Conservation (phyloP, 35 echinoderm and acorn worm species). For the Nesometra sesokonis region DNA sequence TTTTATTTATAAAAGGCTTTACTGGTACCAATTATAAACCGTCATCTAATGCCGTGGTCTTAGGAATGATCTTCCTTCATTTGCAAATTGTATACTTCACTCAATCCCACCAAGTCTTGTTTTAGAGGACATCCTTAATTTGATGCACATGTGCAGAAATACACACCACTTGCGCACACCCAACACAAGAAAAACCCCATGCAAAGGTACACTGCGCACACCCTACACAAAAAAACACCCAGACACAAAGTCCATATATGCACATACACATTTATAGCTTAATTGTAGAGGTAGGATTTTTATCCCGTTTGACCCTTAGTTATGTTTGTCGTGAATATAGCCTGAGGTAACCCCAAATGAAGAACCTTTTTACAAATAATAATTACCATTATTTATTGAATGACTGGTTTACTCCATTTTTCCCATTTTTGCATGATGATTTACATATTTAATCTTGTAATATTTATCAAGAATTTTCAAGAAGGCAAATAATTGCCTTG, state of each 20-base stretch:
- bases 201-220: background rate
- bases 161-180: too few relatives aligned
- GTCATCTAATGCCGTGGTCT: too few relatives aligned
- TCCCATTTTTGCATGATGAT: background rate
- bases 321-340: background rate
- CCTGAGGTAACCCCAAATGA: background rate
- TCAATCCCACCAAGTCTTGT: too few relatives aligned
- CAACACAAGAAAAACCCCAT: background rate
- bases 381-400: too few relatives aligned
- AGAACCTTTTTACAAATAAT: background rate
- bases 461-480: background rate
- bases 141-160: too few relatives aligned
- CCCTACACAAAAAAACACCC: too few relatives aligned
- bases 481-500: background rate
- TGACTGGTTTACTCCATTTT: background rate
- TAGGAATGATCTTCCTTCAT: too few relatives aligned
- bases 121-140: too few relatives aligned
- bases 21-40: too few relatives aligned
- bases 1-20: too few relatives aligned
- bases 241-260: background rate
- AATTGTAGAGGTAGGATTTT: background rate
- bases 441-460: background rate
- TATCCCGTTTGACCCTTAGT: background rate
- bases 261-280: background rate
- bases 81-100: too few relatives aligned